These are phyloP conservation scores for Phenganax stokvisi DNA, from an alignment of 92 coral and sea anemone species.

Conservation along the genomic window DNA sequence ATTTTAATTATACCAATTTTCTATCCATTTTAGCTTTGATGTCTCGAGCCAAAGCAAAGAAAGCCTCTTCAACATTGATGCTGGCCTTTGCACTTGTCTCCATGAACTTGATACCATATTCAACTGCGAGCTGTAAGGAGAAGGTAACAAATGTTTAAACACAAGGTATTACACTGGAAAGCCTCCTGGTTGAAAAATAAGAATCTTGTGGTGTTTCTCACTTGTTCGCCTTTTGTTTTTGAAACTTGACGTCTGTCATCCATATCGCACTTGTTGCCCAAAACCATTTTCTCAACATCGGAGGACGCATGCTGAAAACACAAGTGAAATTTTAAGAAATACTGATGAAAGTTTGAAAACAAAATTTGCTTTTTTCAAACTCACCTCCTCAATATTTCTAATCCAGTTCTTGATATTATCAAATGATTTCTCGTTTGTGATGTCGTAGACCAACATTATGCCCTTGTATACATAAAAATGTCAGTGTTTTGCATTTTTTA, in stretches of 20 bases:
- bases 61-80: constrained; percentile 97
- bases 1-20: constrained; percentile 68
- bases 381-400: constrained; percentile 97
- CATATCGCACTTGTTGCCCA: constrained; percentile 99
- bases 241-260: constrained; percentile 91
- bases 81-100: constrained; percentile 99
- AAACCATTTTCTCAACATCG: constrained; percentile 96
- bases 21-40: constrained; percentile 97
- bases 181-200: no score
- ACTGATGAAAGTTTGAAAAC: no score
- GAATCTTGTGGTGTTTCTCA: background rate
- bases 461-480: constrained; percentile 43
- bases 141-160: background rate
- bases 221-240: constrained; percentile 89
- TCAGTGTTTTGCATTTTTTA: background rate
- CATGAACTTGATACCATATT: constrained; percentile 88
- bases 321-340: background rate
- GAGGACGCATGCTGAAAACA: constrained; percentile 86
- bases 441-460: constrained; percentile 97
- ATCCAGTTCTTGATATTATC: constrained; percentile 96
- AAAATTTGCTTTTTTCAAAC: background rate
- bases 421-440: constrained; percentile 91
- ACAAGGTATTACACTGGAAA: background rate
- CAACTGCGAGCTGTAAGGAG: constrained; percentile 18
- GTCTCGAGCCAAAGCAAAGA: constrained; percentile 93